Percentiles rank a stretch among this genome's conserved stretches.
These are phyloP conservation scores for Lasiurus borealis DNA, from an alignment of 2,113 vertebrate genomes.

Conservation along the genomic window DNA sequence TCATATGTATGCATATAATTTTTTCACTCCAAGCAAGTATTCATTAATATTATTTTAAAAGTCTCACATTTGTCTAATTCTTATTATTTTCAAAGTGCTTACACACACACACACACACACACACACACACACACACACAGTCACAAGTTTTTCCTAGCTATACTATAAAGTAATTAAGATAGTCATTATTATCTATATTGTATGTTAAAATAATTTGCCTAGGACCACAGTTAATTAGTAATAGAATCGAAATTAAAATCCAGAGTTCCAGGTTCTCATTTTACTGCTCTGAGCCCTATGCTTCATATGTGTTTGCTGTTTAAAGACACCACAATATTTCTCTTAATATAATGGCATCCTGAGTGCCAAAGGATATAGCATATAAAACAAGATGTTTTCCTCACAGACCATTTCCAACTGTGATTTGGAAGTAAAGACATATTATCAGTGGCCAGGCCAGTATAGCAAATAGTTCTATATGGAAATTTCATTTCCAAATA, in stretches of 20 bases:
- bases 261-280: not conserved
- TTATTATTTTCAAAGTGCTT: conserved; percentile 1
- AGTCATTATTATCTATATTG: conserved; percentile 7
- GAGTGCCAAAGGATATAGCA: not conserved
- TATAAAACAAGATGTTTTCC: not conserved
- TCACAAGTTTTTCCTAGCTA: not conserved
- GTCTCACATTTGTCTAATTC: not conserved
- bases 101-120: not conserved
- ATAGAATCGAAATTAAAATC: conserved; percentile 26
- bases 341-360: not conserved
- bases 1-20: not conserved
- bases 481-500: conserved; percentile 47
- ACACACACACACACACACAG: not conserved
- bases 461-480: not conserved
- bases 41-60: not conserved
- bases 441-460: not conserved
- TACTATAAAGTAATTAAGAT: not conserved
- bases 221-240: not conserved
- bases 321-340: not conserved
- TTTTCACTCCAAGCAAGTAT: not conserved
- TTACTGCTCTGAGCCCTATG: not conserved
- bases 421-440: conserved; percentile 27
- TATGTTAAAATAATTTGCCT: not conserved
- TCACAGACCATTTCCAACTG: not conserved
- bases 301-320: not conserved